Evolutionary conservation across 1,140 invertebrate species (phyloP), one percentile per base, ranked within the genome.

Genomic region (Philotrypesis tridentata): DNA sequence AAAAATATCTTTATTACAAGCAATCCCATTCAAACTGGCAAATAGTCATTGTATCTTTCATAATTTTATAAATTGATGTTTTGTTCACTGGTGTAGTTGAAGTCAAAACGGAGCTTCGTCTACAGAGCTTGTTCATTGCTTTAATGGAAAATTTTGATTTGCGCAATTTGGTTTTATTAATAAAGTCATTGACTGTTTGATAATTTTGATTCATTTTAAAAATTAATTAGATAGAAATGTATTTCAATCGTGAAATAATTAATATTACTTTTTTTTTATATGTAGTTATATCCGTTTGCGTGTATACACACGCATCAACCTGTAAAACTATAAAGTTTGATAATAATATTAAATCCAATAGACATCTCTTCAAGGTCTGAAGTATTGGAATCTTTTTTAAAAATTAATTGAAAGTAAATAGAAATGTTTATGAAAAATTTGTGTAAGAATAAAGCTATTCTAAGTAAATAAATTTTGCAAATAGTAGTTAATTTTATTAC

Each of bases 211-310:
- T 37, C 4, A 37, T 3, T 37, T 37, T 37, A 37, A 37, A 37
- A 37, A 37, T 37, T 37, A 37, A 55, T n/a, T 55, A 14, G 1
- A n/a, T 55, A 17, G 21, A 55, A 55, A 21, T 55, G 48, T 55
- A 55, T 55, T 55, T 55, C 48, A 55, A 17, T 21, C 48, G 21
- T 17, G 21, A 55, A 55, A 55, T 55, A 17, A 55, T 55, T n/a
- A 55, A 55, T 55, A 17, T 21, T n/a, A 55, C 17, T 55, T 21
- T 21, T 21, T 84, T 23, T 61, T 75, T 83, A 71, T 67, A 78
- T 76, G 65, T 78, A 83, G 27, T 80, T 43, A 78, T 75, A 78
- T 63, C 68, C 72, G 71, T 71, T 83, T 85, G 37, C 83, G 78
- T 82, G 83, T 55, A 55, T 55, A 55, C 84, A 86, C 83, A 82